Percentiles rank a stretch among this genome's conserved stretches.
Conservation (phyloP, 2,888 invertebrate genomes). For the Dilophus febrilis region DNA sequence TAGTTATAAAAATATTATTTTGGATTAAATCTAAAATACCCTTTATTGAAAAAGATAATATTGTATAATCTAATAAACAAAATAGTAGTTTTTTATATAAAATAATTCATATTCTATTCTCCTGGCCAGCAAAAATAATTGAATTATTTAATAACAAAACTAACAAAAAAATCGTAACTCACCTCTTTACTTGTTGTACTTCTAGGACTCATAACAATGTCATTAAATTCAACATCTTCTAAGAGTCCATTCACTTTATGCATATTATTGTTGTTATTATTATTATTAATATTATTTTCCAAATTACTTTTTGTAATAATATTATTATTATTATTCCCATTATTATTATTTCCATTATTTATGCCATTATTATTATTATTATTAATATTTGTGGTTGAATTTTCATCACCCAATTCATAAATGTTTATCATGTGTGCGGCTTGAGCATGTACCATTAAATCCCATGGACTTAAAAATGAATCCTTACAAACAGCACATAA, state of each 20-base stretch:
- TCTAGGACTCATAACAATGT: background rate
- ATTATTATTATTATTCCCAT: slow-evolving; percentile 6
- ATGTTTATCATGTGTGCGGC: slow-evolving; percentile 52
- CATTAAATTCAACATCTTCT: background rate
- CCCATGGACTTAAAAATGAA: slow-evolving; percentile 48
- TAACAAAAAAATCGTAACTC: too few relatives aligned
- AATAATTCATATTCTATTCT: too few relatives aligned
- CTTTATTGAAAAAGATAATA: too few relatives aligned
- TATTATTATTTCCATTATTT: slow-evolving; percentile 5
- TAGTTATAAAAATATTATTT: too few relatives aligned
- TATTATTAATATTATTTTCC: background rate
- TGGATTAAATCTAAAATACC: too few relatives aligned
- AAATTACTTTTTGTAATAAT: slow-evolving; percentile 4
- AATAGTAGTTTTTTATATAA: too few relatives aligned
- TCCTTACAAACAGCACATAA: slow-evolving; percentile 50
- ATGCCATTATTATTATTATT: slow-evolving; percentile 8
- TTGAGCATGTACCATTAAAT: slow-evolving; percentile 52
- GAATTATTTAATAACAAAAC: too few relatives aligned
- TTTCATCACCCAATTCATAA: slow-evolving; percentile 40
- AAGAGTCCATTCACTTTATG: background rate
- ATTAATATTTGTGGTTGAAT: slow-evolving; percentile 5
- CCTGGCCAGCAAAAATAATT: too few relatives aligned
- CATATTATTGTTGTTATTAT: background rate
- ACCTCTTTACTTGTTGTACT: background rate
- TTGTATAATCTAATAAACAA: too few relatives aligned